Percentiles rank a stretch among this genome's conserved stretches.
These are phyloP conservation scores for Babyrousa celebensis DNA, from an alignment of 2,797 vertebrate species.

Conservation along the genomic window DNA sequence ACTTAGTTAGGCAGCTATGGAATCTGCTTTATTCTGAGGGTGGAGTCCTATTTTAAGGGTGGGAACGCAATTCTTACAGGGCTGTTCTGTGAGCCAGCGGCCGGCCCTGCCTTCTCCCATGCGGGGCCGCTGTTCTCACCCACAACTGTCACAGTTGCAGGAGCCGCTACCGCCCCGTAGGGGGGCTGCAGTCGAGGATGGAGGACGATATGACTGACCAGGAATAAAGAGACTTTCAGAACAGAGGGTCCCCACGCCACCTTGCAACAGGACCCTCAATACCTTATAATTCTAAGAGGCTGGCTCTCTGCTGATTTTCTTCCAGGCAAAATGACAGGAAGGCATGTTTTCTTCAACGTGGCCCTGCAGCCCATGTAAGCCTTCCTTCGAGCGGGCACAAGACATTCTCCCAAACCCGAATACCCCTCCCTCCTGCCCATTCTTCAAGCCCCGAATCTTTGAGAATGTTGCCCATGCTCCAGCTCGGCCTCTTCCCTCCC, in stretches of 20 bases:
- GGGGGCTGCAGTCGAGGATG: not conserved
- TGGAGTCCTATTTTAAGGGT: slow-evolving; percentile 26
- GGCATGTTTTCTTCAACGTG: not conserved
- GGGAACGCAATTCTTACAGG: slow-evolving; percentile 54
- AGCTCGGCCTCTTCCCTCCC: not conserved
- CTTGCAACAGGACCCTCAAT: not conserved
- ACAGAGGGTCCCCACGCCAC: not conserved
- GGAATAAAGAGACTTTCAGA: not conserved
- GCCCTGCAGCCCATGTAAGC: not conserved
- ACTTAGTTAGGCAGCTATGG: slow-evolving; percentile 25
- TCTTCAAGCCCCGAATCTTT: slow-evolving; percentile 22
- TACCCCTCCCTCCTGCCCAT: not conserved
- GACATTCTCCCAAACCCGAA: not conserved
- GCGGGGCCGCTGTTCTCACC: not conserved
- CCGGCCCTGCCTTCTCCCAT: not conserved
- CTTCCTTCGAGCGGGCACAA: not conserved
- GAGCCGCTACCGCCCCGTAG: too few relatives aligned
- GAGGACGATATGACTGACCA: not conserved
- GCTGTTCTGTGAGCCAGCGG: not conserved
- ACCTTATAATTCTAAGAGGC: not conserved
- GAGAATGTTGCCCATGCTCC: not conserved
- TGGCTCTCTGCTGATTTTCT: slow-evolving; percentile 31
- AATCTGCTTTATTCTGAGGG: slow-evolving; percentile 57
- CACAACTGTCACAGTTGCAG: not conserved
- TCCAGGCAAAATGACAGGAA: not conserved